Percentiles rank a stretch among this genome's conserved stretches.
phyloP scores from a whole-genome alignment of 2,113 vertebrate species.

The Rousettus leschenaultii region DNA sequence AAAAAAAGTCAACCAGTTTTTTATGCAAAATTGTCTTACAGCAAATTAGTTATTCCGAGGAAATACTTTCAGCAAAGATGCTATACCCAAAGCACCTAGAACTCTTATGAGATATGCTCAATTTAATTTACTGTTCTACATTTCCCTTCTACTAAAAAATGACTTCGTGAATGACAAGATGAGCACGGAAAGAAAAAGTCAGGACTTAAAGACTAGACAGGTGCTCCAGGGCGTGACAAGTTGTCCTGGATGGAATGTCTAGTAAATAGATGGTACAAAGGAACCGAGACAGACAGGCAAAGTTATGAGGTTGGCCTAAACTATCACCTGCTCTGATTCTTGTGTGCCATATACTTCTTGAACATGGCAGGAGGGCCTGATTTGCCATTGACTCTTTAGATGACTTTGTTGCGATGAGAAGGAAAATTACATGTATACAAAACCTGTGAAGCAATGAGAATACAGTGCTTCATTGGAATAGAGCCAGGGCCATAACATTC shows the following conservation, averaged over 20 bases:
- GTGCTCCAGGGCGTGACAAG: neutral
- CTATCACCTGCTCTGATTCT: neutral
- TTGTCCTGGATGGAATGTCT: neutral
- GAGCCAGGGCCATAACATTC: neutral
- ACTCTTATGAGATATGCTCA: neutral
- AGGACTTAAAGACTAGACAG: neutral
- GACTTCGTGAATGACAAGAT: neutral
- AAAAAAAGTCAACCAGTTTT: neutral
- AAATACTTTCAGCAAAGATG: neutral
- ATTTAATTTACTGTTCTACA: neutral
- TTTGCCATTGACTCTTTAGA: neutral
- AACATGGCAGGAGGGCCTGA: neutral
- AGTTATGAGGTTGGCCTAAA: neutral
- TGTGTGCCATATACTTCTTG: neutral
- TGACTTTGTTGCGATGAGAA: neutral
- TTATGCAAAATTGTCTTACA: neutral
- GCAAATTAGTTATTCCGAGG: neutral
- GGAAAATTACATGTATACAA: neutral
- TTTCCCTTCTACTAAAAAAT: neutral
- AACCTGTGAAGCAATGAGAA: neutral
- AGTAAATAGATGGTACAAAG: neutral
- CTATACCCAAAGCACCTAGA: neutral
- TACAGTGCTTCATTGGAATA: neutral
- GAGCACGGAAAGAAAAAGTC: neutral
- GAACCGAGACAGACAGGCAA: neutral